These are phyloP conservation scores for Eupelmus urozonus DNA, from an alignment of 2,888 invertebrate genomes.

Conservation along the genomic window DNA sequence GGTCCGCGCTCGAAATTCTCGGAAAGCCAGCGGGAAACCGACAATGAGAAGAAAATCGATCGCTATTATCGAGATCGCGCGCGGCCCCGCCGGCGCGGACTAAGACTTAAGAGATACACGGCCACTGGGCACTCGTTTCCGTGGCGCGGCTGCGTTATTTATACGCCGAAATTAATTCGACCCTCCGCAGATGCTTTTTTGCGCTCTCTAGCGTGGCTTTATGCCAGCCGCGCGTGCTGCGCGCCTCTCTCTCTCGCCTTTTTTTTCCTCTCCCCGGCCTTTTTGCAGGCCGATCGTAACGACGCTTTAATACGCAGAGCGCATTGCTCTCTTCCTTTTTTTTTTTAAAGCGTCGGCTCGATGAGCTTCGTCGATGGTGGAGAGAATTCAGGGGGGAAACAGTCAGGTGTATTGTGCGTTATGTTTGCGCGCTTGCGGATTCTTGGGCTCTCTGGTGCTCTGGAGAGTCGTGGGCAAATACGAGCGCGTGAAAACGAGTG, in stretches of 20 bases:
- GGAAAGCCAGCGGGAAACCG: no score
- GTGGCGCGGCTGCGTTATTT: slow-evolving; percentile 65
- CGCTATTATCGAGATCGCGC: not conserved
- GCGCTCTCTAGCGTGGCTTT: slow-evolving; percentile 35
- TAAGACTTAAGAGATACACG: slow-evolving; percentile 67
- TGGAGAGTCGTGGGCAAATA: no score
- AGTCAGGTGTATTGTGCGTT: no score
- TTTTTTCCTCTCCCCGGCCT: slow-evolving; percentile 1
- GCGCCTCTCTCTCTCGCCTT: not conserved
- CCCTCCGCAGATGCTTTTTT: slow-evolving; percentile 60
- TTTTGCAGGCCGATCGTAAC: no score
- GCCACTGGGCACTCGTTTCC: slow-evolving; percentile 61
- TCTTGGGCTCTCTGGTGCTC: not conserved
- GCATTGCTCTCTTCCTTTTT: not conserved
- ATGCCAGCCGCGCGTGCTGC: slow-evolving; percentile 56
- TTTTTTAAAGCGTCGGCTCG: not conserved
- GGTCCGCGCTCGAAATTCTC: no score
- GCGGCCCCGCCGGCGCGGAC: slow-evolving; percentile 49
- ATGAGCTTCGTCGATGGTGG: no score
- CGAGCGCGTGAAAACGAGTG: not conserved
- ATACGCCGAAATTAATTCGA: slow-evolving; percentile 71
- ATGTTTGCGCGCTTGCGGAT: not conserved
- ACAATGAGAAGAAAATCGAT: not conserved
- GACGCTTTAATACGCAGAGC: no score
- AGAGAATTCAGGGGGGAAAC: no score